A percentile compares a stretch with the other conserved stretches of the same genome.
Conservation (phyloP, 2,113 vertebrate species). For the Castor canadensis region DNA sequence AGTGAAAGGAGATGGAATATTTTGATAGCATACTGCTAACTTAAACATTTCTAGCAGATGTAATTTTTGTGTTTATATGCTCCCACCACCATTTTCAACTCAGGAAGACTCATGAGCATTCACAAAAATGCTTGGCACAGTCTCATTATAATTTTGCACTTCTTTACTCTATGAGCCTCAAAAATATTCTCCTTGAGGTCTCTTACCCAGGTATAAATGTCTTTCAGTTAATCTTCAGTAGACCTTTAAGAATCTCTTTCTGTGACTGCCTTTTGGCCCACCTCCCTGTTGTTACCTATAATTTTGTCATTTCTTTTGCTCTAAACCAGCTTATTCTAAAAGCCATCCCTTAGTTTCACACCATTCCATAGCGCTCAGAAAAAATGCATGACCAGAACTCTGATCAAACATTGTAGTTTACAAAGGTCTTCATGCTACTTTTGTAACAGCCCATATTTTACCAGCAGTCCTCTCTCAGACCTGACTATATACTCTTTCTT, state of each 20-base stretch:
- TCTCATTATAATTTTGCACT: background rate
- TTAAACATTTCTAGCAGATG: background rate
- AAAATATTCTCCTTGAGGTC: background rate
- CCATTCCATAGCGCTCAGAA: background rate
- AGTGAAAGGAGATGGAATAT: slow-evolving; percentile 8
- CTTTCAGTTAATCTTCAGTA: background rate
- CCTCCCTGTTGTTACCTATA: background rate
- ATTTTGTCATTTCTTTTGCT: background rate
- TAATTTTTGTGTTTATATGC: background rate
- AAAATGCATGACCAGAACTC: background rate
- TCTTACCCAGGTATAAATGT: background rate
- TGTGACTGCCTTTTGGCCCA: background rate
- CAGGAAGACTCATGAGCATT: background rate
- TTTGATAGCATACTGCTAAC: background rate
- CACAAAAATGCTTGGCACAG: background rate
- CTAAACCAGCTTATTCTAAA: background rate
- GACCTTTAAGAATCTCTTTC: background rate
- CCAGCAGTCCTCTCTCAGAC: background rate
- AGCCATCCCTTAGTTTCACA: background rate
- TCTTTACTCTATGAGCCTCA: background rate
- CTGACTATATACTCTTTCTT: background rate
- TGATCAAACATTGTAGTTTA: background rate
- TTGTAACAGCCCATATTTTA: background rate
- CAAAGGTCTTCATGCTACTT: background rate
- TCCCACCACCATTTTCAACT: background rate